Percentiles rank a stretch among this genome's conserved stretches.
Conservation (phyloP, 2,113 vertebrate genomes). For the Syrrhaptes paradoxus region DNA sequence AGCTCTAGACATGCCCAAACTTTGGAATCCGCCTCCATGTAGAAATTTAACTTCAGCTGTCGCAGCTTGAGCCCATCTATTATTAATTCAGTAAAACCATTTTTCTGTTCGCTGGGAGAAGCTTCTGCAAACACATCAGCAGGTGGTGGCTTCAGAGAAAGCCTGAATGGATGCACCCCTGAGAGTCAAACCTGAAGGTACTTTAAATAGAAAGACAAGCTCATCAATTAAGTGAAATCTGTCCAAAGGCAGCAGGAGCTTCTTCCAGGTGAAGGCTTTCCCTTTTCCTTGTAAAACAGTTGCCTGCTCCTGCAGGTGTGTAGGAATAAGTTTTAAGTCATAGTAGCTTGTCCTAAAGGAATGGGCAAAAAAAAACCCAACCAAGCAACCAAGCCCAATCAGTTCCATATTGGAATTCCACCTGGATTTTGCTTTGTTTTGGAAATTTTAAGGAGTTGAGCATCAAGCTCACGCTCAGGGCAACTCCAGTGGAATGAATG, state of each 20-base stretch:
- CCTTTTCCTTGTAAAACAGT: neutral
- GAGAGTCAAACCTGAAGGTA: neutral
- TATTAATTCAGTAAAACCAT: neutral
- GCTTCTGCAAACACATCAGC: neutral
- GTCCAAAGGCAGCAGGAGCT: neutral
- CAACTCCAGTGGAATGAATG: neutral
- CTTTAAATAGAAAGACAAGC: neutral
- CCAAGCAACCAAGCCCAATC: neutral
- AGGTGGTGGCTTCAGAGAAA: neutral
- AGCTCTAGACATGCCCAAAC: neutral
- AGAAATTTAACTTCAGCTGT: neutral
- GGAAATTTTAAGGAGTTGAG: neutral
- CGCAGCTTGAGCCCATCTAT: neutral
- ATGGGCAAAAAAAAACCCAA: neutral
- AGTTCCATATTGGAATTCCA: neutral
- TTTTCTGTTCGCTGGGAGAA: neutral
- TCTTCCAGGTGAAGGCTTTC: neutral
- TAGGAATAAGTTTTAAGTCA: neutral
- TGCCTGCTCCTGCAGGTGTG: neutral
- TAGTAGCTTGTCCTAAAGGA: neutral
- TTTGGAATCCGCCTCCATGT: neutral
- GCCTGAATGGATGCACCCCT: neutral
- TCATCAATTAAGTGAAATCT: neutral
- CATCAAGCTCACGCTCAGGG: neutral
- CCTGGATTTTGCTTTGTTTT: neutral